Evolutionary conservation across 2,113 vertebrate species (phyloP), one percentile per base, ranked within the genome.

Genomic region (Albula glossodonta): DNA sequence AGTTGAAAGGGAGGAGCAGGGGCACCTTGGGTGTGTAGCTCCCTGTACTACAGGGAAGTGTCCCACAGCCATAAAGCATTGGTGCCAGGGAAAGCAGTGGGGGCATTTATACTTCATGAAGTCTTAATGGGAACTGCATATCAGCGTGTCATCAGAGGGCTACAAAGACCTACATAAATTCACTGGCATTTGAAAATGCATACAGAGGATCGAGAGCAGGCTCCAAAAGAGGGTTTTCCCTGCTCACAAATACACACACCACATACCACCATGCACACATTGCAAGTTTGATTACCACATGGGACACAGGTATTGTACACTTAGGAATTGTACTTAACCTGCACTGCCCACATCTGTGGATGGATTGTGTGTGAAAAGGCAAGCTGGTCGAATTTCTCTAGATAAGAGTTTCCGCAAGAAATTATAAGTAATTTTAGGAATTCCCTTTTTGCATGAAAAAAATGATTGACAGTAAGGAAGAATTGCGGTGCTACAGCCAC

Each of bases 1-100:
- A 93, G 88, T 88, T 90, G 56, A 85, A 88, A 91, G 92, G 92
- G 93, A 93, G 88, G 91, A 89, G 86, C 90, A 48, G 5, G 25
- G 83, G 83, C 50, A 87, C 87, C 88, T 87, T 77, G 82, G 82
- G 91, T 89, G 86, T 78, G 83, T 88, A 84, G 57, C 17, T 8
- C 52, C 48, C 8, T 49, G 48, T 22, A 51, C 15, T 48, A 17
- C 31, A n/a, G 52, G n/a, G 8, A 19, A 81, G 56, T 53, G 12
- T 84, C 63, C 87, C 60, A 52, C 49, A 53, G 5, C 51, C 89
- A 91, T 90, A 87, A 92, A 91, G 53, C 84, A 82, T 90, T 92
- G 91, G 86, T 77, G 87, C 63, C 60, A 79, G 70, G 78, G n/a
- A 88, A 77, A 31, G 50, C 6, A 25, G 66, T 8, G 84, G 83